Evolutionary conservation across 2,797 vertebrate species (phyloP).

Genomic region (Urophycis tenuis): DNA sequence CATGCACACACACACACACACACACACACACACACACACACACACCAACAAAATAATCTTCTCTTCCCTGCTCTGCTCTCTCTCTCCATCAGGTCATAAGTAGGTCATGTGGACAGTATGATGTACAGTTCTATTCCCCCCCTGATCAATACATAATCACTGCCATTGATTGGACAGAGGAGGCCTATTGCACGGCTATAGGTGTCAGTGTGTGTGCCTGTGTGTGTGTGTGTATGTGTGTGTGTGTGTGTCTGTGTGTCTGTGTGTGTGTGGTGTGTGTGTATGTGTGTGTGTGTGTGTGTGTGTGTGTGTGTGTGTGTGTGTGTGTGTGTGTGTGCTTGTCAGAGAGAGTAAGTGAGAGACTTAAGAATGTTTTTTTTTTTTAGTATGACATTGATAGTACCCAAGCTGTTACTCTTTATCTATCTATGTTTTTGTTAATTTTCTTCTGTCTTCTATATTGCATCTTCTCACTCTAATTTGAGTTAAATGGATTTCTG

Average conservation of each 20-base stretch:
- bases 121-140: constrained; percentile 61
- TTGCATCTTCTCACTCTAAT: background rate
- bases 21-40: constrained; percentile 3
- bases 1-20: background rate
- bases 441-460: background rate
- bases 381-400: background rate
- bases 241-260: background rate
- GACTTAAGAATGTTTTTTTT: background rate
- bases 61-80: constrained; percentile 11
- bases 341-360: background rate
- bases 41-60: constrained; percentile 8
- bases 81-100: constrained; percentile 57
- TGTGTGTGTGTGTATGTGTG: background rate
- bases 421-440: background rate
- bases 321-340: background rate
- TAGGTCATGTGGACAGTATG: constrained; percentile 67
- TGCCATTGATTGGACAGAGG: constrained; percentile 62
- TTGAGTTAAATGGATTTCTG: background rate
- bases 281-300: constrained; percentile 5
- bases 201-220: constrained; percentile 19
- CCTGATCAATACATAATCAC: constrained; percentile 70
- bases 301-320: constrained; percentile 19
- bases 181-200: constrained; percentile 50
- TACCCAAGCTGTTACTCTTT: background rate
- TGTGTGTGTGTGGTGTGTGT: constrained; percentile 4